phyloP scores from a whole-genome alignment of 2,888 invertebrate species.

The Pristionchus mayeri region DNA sequence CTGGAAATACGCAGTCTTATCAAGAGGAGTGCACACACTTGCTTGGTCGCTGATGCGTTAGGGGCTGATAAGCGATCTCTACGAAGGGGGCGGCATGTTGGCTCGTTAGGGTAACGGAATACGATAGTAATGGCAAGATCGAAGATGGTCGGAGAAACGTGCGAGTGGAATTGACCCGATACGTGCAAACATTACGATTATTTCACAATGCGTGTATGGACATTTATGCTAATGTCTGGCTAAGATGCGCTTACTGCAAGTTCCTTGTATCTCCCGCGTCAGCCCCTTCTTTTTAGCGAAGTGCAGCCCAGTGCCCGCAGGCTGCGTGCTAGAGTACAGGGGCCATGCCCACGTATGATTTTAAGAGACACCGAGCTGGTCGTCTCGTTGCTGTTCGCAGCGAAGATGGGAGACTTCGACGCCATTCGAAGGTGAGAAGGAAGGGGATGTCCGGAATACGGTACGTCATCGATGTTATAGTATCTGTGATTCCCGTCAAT shows the following conservation, averaged over 20 bases:
- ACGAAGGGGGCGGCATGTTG: not conserved
- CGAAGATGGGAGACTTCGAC: constrained; percentile 88
- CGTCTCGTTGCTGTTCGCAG: constrained; percentile 92
- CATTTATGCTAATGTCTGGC: no score
- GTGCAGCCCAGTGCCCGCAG: no score
- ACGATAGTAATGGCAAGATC: not conserved
- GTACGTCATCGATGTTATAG: not conserved
- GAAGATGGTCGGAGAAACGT: not conserved
- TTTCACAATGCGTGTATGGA: no score
- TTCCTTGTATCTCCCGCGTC: no score
- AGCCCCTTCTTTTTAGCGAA: no score
- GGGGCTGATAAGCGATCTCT: not conserved
- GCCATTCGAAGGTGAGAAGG: constrained; percentile 57
- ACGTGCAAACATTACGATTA: no score
- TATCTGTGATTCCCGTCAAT: no score
- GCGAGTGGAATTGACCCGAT: no score
- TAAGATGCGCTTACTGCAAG: no score
- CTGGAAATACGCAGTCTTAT: no score
- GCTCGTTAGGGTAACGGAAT: constrained; percentile 1
- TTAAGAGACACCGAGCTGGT: constrained; percentile 88
- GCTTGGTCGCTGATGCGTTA: constrained; percentile 13
- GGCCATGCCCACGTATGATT: no score
- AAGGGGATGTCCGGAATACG: not conserved
- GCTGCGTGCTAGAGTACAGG: no score
- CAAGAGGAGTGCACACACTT: not conserved